A percentile compares a stretch with the other conserved stretches of the same genome.
Conservation (phyloP, 2,113 vertebrate species). For the Misgurnus anguillicaudatus region DNA sequence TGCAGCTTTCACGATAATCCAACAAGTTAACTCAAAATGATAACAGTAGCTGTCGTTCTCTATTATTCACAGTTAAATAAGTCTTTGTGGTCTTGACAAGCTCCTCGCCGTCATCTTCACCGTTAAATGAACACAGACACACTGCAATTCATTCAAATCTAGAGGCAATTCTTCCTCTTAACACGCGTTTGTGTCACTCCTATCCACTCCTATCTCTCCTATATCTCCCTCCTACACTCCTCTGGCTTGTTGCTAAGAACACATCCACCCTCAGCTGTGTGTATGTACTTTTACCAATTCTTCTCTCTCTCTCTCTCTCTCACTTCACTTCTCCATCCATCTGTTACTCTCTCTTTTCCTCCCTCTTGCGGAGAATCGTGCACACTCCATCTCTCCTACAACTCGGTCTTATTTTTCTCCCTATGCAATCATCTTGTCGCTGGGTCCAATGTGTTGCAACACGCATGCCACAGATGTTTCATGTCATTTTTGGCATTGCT, state of each 20-base stretch:
- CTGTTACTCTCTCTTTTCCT: slow-evolving; percentile 16
- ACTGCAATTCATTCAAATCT: not conserved
- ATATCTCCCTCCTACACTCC: slow-evolving; percentile 41
- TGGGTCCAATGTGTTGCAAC: slow-evolving; percentile 14
- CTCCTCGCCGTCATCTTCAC: not conserved
- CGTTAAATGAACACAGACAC: not conserved
- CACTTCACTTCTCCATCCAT: slow-evolving; percentile 24
- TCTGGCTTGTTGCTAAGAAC: slow-evolving; percentile 36
- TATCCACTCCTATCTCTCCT: slow-evolving; percentile 21
- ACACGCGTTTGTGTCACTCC: slow-evolving; percentile 9
- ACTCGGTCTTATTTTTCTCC: slow-evolving; percentile 3
- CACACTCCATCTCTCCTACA: slow-evolving; percentile 37
- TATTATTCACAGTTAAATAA: slow-evolving; percentile 1
- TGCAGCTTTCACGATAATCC: slow-evolving; percentile 11
- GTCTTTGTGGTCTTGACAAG: not conserved
- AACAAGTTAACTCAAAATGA: slow-evolving; percentile 3
- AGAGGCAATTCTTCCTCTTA: not conserved
- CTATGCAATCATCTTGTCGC: not conserved
- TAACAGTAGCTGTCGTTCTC: not conserved
- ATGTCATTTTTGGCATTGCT: not conserved
- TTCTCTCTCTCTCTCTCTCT: slow-evolving; percentile 52
- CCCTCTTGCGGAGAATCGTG: slow-evolving; percentile 18
- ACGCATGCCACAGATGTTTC: not conserved
- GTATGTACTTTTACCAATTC: slow-evolving; percentile 3
- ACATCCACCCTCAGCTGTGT: slow-evolving; percentile 18